Conservation (phyloP, 2,113 vertebrate genomes). For the Tor tambroides region DNA sequence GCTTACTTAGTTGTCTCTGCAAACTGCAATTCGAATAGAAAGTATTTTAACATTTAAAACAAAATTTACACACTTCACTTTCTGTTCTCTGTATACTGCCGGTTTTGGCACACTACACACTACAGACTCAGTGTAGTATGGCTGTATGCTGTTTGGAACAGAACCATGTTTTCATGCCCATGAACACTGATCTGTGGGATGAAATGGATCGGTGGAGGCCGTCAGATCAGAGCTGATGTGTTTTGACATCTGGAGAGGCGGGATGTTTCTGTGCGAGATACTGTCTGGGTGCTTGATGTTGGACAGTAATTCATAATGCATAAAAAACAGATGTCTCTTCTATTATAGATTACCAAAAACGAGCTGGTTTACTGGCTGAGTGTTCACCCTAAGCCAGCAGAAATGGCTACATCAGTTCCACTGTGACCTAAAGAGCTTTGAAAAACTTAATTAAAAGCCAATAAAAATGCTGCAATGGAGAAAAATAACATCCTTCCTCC, state of each 20-base stretch:
- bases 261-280: background rate
- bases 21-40: background rate
- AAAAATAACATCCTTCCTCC: background rate
- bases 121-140: background rate
- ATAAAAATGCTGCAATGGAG: background rate
- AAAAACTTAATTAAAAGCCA: conserved; percentile 7
- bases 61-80: background rate
- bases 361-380: background rate
- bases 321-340: conserved; percentile 19
- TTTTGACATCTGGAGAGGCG: background rate
- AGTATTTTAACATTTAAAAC: no score
- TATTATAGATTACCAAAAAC: background rate
- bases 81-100: background rate
- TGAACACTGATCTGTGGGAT: background rate
- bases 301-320: conserved; percentile 13
- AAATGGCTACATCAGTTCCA: background rate
- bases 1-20: background rate
- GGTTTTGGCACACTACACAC: background rate
- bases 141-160: background rate
- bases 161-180: background rate
- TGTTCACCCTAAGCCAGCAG: background rate
- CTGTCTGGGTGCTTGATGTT: background rate
- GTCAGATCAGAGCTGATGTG: background rate
- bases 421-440: background rate
- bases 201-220: background rate